Percentiles rank a stretch among this genome's conserved stretches.
Conservation (phyloP, 2,113 vertebrate species). For the Melanerpes aurifrons region DNA sequence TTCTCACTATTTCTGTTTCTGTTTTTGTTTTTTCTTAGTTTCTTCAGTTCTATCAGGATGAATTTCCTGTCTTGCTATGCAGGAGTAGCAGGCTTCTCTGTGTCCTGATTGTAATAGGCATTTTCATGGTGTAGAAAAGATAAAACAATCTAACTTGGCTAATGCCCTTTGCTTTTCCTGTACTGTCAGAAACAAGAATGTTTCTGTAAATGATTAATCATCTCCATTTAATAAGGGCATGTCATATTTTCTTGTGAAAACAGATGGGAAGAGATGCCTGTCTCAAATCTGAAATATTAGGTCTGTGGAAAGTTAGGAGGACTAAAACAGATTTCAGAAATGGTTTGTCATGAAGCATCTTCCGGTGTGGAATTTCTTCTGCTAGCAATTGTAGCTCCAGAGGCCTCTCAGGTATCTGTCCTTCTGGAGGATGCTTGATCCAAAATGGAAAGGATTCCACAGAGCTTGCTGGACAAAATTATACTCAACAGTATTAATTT, state of each 20-base stretch:
- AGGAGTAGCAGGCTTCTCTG: not conserved
- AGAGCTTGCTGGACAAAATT: not conserved
- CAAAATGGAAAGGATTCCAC: not conserved
- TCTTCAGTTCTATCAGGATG: not conserved
- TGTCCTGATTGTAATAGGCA: not conserved
- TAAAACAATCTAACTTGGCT: not conserved
- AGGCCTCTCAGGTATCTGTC: not conserved
- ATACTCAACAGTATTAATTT: not conserved
- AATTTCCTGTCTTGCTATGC: not conserved
- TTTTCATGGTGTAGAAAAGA: not conserved
- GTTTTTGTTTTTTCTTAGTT: not conserved
- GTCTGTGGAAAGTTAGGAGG: not conserved
- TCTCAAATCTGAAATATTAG: not conserved
- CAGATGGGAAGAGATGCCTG: not conserved
- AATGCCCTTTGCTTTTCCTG: not conserved
- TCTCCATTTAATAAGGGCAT: not conserved
- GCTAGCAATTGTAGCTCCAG: not conserved
- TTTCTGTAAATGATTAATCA: constrained; percentile 13
- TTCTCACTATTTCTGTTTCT: not conserved
- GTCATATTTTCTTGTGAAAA: constrained; percentile 19
- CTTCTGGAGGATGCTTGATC: not conserved
- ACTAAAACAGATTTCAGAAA: constrained; percentile 2
- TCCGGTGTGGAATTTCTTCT: not conserved
- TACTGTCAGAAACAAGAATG: not conserved
- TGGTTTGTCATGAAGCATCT: not conserved